Conservation (phyloP, 2,113 vertebrate genomes). For the Dermatemys mawii region DNA sequence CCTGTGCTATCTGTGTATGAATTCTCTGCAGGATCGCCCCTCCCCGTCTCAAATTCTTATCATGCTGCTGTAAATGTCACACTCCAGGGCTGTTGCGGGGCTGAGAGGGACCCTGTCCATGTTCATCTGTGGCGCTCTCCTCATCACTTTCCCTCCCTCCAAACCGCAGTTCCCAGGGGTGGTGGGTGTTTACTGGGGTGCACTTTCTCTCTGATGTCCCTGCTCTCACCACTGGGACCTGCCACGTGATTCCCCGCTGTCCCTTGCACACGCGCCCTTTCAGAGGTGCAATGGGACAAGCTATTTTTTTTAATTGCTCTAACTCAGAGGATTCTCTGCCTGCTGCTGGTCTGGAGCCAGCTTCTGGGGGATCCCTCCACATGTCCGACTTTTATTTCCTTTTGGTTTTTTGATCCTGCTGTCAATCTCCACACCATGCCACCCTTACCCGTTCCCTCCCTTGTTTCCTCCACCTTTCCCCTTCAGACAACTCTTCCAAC, state of each 20-base stretch:
- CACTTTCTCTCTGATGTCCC: no score
- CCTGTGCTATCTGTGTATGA: not conserved
- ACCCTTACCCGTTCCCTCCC: not conserved
- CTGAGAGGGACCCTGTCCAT: not conserved
- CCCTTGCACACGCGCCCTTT: not conserved
- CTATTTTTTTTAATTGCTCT: not conserved
- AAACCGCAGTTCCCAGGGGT: not conserved
- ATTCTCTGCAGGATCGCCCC: not conserved
- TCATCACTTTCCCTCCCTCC: not conserved
- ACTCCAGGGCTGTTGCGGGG: not conserved
- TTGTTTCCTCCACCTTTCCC: not conserved
- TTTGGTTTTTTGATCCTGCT: slow-evolving; percentile 42
- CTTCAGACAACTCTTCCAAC: not conserved
- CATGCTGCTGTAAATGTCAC: not conserved
- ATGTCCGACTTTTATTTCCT: slow-evolving; percentile 15
- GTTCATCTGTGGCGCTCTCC: not conserved
- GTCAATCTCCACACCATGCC: slow-evolving; percentile 19
- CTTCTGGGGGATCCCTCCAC: slow-evolving; percentile 33
- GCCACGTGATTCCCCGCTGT: not conserved
- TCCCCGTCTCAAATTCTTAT: not conserved
- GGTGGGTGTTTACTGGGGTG: not conserved
- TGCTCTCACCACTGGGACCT: not conserved
- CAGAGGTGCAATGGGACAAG: not conserved
- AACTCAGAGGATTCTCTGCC: not conserved
- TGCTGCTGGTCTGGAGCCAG: slow-evolving; percentile 30